Evolutionary conservation across 1,140 invertebrate genomes (phyloP).

Genomic region (Octopus bimaculoides): DNA sequence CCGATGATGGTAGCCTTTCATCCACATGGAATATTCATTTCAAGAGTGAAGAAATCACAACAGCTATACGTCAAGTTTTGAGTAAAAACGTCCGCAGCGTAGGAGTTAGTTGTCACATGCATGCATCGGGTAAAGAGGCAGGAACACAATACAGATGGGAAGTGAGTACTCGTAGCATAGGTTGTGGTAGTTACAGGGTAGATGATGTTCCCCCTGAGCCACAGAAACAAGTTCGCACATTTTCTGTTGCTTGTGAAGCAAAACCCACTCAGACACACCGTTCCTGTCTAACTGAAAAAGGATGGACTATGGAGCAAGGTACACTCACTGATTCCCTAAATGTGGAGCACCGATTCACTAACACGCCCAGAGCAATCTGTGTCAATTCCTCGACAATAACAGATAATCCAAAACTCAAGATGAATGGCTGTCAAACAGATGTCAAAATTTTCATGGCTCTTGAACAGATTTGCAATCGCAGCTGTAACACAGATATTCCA

Average conservation of each 20-base stretch:
- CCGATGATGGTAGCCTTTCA: constrained; percentile 41
- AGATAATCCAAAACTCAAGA: constrained; percentile 25
- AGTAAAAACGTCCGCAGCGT: constrained; percentile 48
- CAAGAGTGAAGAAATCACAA: constrained; percentile 49
- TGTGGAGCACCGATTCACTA: constrained; percentile 44
- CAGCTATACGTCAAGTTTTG: constrained; percentile 43
- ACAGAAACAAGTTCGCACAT: constrained; percentile 30
- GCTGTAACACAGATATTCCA: constrained; percentile 41
- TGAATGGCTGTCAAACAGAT: constrained; percentile 43
- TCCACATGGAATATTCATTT: constrained; percentile 38
- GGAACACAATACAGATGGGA: constrained; percentile 27
- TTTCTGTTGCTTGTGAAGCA: constrained; percentile 42
- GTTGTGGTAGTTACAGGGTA: constrained; percentile 43
- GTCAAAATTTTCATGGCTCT: constrained; percentile 38
- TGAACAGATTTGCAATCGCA: constrained; percentile 40
- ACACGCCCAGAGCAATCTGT: constrained; percentile 42
- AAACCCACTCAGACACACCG: constrained; percentile 39
- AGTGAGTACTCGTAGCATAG: constrained; percentile 31
- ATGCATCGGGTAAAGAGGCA: background rate
- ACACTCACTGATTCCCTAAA: constrained; percentile 45
- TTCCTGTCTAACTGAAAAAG: constrained; percentile 41
- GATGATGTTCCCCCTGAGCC: constrained; percentile 51
- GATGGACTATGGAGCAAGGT: constrained; percentile 43
- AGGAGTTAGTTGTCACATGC: constrained; percentile 38
- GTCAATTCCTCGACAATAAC: constrained; percentile 48